Evolutionary conservation across 2,797 vertebrate species (phyloP), one percentile per base, ranked within the genome.

Genomic region (Enteromius mattozi): DNA sequence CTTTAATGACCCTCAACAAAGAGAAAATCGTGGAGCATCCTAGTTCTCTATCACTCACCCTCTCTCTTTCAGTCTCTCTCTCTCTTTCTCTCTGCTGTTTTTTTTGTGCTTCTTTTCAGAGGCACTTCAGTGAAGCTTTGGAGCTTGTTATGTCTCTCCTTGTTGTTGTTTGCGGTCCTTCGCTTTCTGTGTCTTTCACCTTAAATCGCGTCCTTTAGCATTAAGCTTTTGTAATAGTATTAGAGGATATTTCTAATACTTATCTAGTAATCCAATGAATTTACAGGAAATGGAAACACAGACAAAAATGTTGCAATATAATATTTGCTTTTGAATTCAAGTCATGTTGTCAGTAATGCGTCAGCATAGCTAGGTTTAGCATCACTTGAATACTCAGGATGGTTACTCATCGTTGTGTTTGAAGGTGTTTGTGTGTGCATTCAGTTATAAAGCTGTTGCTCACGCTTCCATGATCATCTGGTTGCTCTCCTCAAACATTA

Each of bases 401-500:
- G 12, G 45, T 69, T 47, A 65, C 61, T 65, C 61, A 33, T 81
- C 7, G 61, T 24, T 35, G n/a, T 37, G 45, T 51, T 54, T 79
- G 16, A 35, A 35, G 9, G 17, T 51, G 77, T 27, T 27, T 37
- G 37, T 65, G 56, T 75, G 56, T 35, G 37, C 40, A 27, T 21
- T 49, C 40, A 21, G 37, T 21, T 65, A 24, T 42, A 35, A 66
- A 63, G 51, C 75, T 27, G 51, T 69, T 83, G 80, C 84, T 86
- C 80, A 85, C 70, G 78, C 87, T 71, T 76, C 10, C 4, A 74
- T 59, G 42, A 71, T 83, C 30, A 63, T 69, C 51, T 47, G 51
- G 54, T 66, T 81, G 77, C 30, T 17, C 75, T 72, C 40, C 82
- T 79, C 40, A 85, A 81, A 86, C 80, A 80, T 82, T 83, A 72